Evolutionary conservation across 1,140 invertebrate genomes (phyloP), one percentile per base, ranked within the genome.

Genomic region (Caenorhabditis inopinata): DNA sequence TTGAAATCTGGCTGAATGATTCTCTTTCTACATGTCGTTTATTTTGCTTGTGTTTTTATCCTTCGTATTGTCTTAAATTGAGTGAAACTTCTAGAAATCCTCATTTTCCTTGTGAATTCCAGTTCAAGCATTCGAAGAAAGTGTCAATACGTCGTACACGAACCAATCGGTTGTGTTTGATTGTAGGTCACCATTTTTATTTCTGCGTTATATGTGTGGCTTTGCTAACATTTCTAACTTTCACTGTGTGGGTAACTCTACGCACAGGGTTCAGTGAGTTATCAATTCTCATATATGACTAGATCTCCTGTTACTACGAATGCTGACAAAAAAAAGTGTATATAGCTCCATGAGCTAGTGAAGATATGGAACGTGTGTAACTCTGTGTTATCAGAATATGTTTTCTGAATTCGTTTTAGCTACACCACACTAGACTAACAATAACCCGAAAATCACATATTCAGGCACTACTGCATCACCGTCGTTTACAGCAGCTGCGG

Each of bases 121-220:
- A 68, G 58, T 68, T 21, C 58, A 21, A 68, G 38, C 58, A 9
- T 68, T 32, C 58, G 58, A 68, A 68, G 58, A 68, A 68, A 68
- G 58, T 18, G 58, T 68, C 58, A 68, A 68, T 38, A 68, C 58
- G 7, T 68, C 58, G 58, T 68, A 68, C n/a, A 68, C 38, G 58
- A 68, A 32, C 58, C 58, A 68, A 18, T 68, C 58, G 38, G 58
- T 68, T 68, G 58, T 68, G 58, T 68, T 68, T 18, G 58, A 68
- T 38, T 68, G 58, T 68, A 68, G 58, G 58, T 68, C 38, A 38
- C 21, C 32, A 3, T 68, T 68, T 38, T 25, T 38, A 4, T 21
- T 68, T 38, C 27, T 38, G 32, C 12, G 14, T 18, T 38, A 32
- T 32, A 68, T 38, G 58, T 68, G 32, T 68, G 32, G 7, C 27